phyloP scores from a whole-genome alignment of 2,797 vertebrate genomes.

The Enoplosus armatus region DNA sequence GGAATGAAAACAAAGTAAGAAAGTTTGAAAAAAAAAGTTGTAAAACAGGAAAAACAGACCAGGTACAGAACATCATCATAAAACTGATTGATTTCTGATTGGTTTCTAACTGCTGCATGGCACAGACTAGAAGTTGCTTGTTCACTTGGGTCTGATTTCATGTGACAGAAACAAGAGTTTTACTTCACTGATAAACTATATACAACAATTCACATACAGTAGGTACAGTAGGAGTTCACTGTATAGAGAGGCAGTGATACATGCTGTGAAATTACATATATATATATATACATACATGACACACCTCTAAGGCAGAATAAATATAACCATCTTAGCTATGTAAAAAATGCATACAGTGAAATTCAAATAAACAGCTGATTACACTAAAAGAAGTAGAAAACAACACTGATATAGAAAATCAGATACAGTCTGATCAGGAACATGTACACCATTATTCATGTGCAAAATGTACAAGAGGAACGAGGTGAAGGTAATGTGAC shows the following conservation, averaged over 20 bases:
- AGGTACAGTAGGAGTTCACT: neutral
- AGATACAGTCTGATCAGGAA: neutral
- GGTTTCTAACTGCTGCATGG: conserved; percentile 24
- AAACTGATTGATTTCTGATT: neutral
- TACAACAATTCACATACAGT: neutral
- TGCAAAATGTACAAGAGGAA: conserved; percentile 61
- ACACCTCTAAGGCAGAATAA: conserved; percentile 7
- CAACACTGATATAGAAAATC: conserved; percentile 21
- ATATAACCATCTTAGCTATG: neutral
- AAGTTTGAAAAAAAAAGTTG: neutral
- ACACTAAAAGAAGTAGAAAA: neutral
- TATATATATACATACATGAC: conserved; percentile 4
- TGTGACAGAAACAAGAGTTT: conserved; percentile 11
- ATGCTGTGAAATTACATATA: neutral
- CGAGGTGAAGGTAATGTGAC: conserved; percentile 54
- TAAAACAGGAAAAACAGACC: neutral
- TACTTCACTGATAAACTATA: conserved; percentile 6
- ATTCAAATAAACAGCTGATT: neutral
- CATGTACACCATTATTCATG: conserved; percentile 15
- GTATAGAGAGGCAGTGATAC: neutral
- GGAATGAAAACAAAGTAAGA: neutral
- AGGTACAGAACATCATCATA: neutral
- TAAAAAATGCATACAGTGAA: conserved; percentile 1
- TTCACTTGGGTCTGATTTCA: conserved; percentile 21
- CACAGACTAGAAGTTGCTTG: conserved; percentile 37